Conservation (phyloP, 2,113 vertebrate species). For the Alectura lathami region DNA sequence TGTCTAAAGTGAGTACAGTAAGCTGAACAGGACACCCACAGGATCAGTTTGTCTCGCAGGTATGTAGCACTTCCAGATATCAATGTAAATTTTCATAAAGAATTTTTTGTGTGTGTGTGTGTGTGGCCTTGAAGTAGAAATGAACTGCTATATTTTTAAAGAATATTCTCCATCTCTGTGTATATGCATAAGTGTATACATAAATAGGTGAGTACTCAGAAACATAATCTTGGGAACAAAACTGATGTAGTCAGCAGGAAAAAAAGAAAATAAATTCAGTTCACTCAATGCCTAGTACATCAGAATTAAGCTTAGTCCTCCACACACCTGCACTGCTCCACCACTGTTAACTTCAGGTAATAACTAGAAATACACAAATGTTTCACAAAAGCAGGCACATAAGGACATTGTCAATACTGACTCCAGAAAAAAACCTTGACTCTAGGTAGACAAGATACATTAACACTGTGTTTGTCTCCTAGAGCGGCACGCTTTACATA, state of each 20-base stretch:
- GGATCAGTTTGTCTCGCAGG: background rate
- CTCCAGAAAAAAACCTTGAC: background rate
- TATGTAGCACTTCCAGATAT: background rate
- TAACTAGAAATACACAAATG: background rate
- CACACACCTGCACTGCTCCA: background rate
- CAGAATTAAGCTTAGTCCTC: background rate
- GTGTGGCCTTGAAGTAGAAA: background rate
- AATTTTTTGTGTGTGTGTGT: background rate
- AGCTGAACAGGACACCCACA: background rate
- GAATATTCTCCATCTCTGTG: background rate
- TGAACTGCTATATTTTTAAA: background rate
- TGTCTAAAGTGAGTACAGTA: background rate
- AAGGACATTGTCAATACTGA: background rate
- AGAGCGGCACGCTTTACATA: background rate
- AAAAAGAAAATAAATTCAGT: background rate
- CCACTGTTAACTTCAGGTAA: background rate
- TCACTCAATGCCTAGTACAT: background rate
- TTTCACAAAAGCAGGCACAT: background rate
- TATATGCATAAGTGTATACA: no score
- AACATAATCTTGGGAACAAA: background rate
- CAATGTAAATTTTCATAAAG: background rate
- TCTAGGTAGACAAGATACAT: background rate
- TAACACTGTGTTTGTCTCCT: background rate
- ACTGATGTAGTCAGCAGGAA: background rate
- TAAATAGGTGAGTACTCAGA: background rate